Percentiles rank a stretch among this genome's conserved stretches.
Conservation (phyloP, 1,140 invertebrate species). For the Drosophila suzukii region DNA sequence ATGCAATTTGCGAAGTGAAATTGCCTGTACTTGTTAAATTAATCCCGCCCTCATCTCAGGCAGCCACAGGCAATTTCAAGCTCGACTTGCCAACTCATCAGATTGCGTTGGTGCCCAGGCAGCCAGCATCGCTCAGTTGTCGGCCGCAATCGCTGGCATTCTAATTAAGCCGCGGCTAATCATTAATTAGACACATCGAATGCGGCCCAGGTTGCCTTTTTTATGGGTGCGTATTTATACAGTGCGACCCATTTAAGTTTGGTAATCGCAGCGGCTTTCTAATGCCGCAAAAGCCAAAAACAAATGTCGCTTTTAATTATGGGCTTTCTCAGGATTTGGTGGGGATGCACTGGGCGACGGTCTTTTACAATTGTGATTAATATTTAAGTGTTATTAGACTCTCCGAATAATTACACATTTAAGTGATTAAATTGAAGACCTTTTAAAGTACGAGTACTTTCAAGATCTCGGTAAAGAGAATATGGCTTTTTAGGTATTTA, state of each 20-base stretch:
- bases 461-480: too few relatives aligned
- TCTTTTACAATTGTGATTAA: background rate
- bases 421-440: too few relatives aligned
- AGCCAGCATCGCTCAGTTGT: constrained; percentile 30
- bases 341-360: background rate
- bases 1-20: constrained; percentile 57
- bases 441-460: too few relatives aligned
- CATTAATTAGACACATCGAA: constrained; percentile 75
- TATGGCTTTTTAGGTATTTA: too few relatives aligned
- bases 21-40: constrained; percentile 44
- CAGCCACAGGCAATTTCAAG: constrained; percentile 61
- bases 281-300: constrained; percentile 67
- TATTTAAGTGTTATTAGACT: background rate
- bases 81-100: constrained; percentile 59
- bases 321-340: constrained; percentile 48
- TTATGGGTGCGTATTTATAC: constrained; percentile 26
- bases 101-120: background rate
- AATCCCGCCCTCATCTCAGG: constrained; percentile 39
- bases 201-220: constrained; percentile 13
- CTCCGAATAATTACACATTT: too few relatives aligned
- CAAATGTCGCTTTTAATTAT: constrained; percentile 79
- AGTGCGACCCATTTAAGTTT: constrained; percentile 68
- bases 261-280: constrained; percentile 74
- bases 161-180: constrained; percentile 72
- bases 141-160: constrained; percentile 55